Conservation (phyloP, 2,888 invertebrate genomes). For the Dryobota labecula region DNA sequence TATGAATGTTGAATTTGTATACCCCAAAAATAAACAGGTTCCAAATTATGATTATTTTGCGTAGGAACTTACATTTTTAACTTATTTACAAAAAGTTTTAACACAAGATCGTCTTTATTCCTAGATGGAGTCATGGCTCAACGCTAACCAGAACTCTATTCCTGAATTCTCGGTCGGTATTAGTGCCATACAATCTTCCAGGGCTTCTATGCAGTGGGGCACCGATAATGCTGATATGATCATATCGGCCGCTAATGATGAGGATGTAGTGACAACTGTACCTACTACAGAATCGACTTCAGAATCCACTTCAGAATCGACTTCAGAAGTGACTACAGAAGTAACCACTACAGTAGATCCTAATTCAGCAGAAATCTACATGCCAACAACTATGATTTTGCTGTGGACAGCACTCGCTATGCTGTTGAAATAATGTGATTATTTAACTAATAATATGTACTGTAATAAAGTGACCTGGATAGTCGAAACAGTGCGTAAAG, state of each 20-base stretch:
- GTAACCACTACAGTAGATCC: conserved; percentile 45
- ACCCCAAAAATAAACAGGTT: background rate
- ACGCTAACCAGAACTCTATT: conserved; percentile 67
- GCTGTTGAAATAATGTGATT: conserved; percentile 69
- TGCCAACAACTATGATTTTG: conserved; percentile 76
- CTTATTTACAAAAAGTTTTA: background rate
- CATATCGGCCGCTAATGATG: conserved; percentile 69
- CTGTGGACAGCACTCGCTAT: conserved; percentile 72
- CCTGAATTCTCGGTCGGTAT: conserved; percentile 78
- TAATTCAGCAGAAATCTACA: conserved; percentile 68
- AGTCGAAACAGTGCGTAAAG: background rate
- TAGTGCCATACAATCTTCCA: conserved; percentile 70
- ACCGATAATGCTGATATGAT: conserved; percentile 74
- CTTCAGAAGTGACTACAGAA: background rate
- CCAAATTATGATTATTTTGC: background rate
- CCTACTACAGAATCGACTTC: background rate
- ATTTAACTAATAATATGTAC: background rate
- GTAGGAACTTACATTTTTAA: background rate
- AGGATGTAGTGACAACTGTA: conserved; percentile 1
- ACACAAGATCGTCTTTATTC: conserved; percentile 37
- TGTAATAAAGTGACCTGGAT: background rate
- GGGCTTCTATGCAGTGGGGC: conserved; percentile 83
- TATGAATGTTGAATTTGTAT: background rate
- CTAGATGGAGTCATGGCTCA: conserved; percentile 85
- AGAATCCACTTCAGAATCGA: background rate